These are phyloP conservation scores for Coturnix japonica DNA, from an alignment of 2,113 vertebrate genomes.

Conservation along the genomic window DNA sequence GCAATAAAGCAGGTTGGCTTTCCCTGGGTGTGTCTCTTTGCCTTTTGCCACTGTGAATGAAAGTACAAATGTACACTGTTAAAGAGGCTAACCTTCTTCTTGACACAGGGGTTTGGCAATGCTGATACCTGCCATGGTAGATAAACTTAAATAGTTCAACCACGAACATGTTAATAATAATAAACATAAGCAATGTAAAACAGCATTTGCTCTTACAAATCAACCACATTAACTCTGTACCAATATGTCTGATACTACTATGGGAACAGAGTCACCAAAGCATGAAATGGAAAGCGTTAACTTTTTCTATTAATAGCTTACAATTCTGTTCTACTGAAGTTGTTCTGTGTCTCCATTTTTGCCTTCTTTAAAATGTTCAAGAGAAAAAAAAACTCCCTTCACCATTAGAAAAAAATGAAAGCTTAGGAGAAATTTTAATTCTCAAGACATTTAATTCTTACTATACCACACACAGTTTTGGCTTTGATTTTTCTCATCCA, in stretches of 20 bases:
- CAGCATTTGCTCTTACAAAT: not conserved
- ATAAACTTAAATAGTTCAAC: not conserved
- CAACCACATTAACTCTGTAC: not conserved
- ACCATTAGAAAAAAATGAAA: not conserved
- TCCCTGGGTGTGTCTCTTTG: not conserved
- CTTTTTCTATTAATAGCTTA: not conserved
- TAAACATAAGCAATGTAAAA: not conserved
- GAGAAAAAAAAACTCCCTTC: not conserved
- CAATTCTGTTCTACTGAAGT: not conserved
- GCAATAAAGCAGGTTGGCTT: not conserved
- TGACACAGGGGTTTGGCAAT: not conserved
- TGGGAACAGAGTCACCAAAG: not conserved
- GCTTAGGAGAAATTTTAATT: not conserved
- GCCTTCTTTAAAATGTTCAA: not conserved
- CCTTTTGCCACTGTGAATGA: not conserved
- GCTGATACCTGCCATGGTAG: not conserved
- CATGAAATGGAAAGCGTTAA: not conserved
- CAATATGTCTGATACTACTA: not conserved
- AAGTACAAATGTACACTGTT: not conserved
- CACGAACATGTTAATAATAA: not conserved
- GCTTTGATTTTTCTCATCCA: not conserved
- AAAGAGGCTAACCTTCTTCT: not conserved
- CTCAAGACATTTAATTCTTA: not conserved
- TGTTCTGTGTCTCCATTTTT: not conserved
- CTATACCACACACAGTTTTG: not conserved